These are phyloP conservation scores for Anisognathus igniventris DNA, from an alignment of 2,797 vertebrate species.

Conservation along the genomic window DNA sequence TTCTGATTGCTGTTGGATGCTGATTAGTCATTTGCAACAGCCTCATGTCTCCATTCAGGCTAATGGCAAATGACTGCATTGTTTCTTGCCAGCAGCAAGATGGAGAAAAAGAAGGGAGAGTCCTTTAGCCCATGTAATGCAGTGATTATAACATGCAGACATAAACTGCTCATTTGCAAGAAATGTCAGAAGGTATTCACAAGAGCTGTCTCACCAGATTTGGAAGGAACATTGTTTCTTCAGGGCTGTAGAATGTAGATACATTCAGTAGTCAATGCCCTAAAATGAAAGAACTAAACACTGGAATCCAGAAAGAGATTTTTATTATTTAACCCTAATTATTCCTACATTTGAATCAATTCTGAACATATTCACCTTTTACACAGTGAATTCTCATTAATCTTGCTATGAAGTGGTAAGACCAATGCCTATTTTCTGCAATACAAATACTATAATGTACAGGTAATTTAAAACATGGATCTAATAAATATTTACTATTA, in stretches of 20 bases:
- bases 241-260: not conserved
- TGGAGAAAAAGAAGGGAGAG: not conserved
- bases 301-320: not conserved
- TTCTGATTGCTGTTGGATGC: not conserved
- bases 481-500: not conserved
- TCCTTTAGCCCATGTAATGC: not conserved
- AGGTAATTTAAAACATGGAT: not conserved
- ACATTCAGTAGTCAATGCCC: not conserved
- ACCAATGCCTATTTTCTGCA: not conserved
- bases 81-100: not conserved
- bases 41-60: not conserved
- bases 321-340: not conserved
- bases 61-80: not conserved
- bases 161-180: not conserved
- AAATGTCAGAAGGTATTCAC: not conserved
- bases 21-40: constrained; percentile 6
- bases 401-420: not conserved
- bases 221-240: not conserved
- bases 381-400: not conserved
- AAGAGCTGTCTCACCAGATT: not conserved
- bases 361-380: not conserved
- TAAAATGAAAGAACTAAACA: not conserved
- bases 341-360: not conserved
- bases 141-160: not conserved
- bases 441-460: not conserved